Evolutionary conservation across 2,797 vertebrate genomes (phyloP).

Genomic region (Scarus forsteni): DNA sequence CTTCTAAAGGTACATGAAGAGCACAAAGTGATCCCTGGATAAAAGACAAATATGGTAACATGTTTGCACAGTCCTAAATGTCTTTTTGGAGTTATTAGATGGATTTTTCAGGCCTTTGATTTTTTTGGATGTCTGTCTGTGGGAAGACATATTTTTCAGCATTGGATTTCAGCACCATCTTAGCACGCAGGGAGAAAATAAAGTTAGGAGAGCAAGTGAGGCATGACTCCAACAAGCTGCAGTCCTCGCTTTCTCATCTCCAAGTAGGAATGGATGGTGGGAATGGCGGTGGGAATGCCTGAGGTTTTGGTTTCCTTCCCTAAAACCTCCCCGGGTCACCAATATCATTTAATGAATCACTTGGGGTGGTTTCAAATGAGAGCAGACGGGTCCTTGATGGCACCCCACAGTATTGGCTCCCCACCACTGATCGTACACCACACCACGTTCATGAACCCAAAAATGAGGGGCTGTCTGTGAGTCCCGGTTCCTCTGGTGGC

Average conservation of each 20-base stretch:
- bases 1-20: constrained; percentile 57
- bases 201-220: constrained; percentile 57
- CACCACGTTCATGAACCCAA: constrained; percentile 45
- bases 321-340: constrained; percentile 68
- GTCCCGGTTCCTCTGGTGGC: constrained; percentile 33
- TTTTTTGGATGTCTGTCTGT: constrained; percentile 40
- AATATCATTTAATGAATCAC: constrained; percentile 74
- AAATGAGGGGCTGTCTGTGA: constrained; percentile 58
- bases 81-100: constrained; percentile 49
- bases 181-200: constrained; percentile 48
- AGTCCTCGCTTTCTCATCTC: constrained; percentile 63
- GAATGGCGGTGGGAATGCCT: constrained; percentile 66
- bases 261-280: constrained; percentile 43
- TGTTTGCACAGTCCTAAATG: constrained; percentile 29
- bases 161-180: constrained; percentile 32
- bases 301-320: constrained; percentile 70
- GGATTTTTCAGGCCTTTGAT: constrained; percentile 30
- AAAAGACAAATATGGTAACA: constrained; percentile 43
- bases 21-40: constrained; percentile 45
- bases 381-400: constrained; percentile 60
- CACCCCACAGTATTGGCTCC: constrained; percentile 64
- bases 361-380: constrained; percentile 63
- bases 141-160: constrained; percentile 40
- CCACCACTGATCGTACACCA: constrained; percentile 59
- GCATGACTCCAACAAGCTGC: constrained; percentile 38